Evolutionary conservation across 1,140 invertebrate species (phyloP), one percentile per base, ranked within the genome.

Genomic region (Batillaria attramentaria): DNA sequence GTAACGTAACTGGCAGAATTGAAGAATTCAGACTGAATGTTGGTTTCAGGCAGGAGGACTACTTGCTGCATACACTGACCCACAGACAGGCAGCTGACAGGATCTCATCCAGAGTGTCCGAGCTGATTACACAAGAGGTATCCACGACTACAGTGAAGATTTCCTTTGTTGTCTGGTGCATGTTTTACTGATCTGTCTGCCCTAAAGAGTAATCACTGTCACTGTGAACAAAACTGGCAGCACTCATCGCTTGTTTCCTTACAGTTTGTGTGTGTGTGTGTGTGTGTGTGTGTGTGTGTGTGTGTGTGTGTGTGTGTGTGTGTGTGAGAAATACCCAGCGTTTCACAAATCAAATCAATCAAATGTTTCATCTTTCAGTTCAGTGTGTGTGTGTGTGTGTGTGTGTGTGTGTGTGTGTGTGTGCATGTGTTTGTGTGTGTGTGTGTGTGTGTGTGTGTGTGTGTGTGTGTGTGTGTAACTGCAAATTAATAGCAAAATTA

Each of bases 41-140:
- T n/a, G 8, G 6, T 70, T 24, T 20, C 68, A 70, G 68, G 39
- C 39, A 70, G 42, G 68, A 46, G 31, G 68, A 70, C 24, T 70
- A 46, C 33, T 20, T 70, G n/a, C 68, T 70, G 37, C 41, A 46
- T 39, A 70, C 43, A 28, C 39, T 70, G 28, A 28, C 68, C 10
- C 24, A 43, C n/a, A 31, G 31, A 39, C 68, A 70, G 28, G 41
- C 68, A 46, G 68, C 68, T 28, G 68, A 16, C 39, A 70, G 68
- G 28, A 46, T 70, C 31, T 39, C 6, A 31, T 13, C 41, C 42
- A 43, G 68, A 28, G 41, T 70, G 28, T 70, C 68, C 1, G 41
- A 70, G 0, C 68, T 70, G 6, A 5, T 70, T 13, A 70, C 24
- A 28, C 39, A 5, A 31, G 31, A 70, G 42, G 41, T 46, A n/a